Conservation (phyloP, 2,113 vertebrate genomes). For the Eurystomus gularis region DNA sequence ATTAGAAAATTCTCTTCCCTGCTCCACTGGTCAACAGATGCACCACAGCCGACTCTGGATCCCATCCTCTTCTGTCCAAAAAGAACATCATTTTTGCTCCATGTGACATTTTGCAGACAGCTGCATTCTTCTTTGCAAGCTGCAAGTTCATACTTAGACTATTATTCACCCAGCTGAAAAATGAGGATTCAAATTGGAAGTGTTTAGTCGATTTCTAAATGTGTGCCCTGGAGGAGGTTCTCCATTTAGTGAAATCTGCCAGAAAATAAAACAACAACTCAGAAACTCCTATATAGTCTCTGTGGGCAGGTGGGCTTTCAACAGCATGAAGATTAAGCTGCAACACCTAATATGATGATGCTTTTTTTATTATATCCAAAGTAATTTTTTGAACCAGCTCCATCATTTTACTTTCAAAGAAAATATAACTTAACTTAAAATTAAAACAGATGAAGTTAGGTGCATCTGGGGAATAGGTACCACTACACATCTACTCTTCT, state of each 20-base stretch:
- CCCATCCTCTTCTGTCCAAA: not conserved
- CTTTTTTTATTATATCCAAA: conserved; percentile 25
- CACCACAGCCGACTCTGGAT: not conserved
- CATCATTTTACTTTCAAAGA: conserved; percentile 6
- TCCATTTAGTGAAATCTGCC: conserved; percentile 36
- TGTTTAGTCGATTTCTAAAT: conserved; percentile 44
- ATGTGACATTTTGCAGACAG: not conserved
- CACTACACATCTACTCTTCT: not conserved
- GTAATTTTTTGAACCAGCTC: not conserved
- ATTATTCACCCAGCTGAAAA: conserved; percentile 54
- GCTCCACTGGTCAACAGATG: not conserved
- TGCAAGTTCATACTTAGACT: not conserved
- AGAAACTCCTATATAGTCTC: not conserved
- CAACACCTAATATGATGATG: not conserved
- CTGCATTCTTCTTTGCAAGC: not conserved
- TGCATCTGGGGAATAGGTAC: not conserved
- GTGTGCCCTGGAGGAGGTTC: conserved; percentile 27
- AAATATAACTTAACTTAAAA: conserved; percentile 30
- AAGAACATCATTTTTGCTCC: not conserved
- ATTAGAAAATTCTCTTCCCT: not conserved
- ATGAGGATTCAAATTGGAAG: conserved; percentile 50
- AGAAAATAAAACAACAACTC: conserved; percentile 29
- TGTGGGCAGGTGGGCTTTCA: conserved; percentile 29
- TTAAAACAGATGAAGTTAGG: conserved; percentile 16
- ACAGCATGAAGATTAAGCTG: conserved; percentile 18